Conservation (phyloP, 2,888 invertebrate genomes). For the Amphimallon solstitiale region DNA sequence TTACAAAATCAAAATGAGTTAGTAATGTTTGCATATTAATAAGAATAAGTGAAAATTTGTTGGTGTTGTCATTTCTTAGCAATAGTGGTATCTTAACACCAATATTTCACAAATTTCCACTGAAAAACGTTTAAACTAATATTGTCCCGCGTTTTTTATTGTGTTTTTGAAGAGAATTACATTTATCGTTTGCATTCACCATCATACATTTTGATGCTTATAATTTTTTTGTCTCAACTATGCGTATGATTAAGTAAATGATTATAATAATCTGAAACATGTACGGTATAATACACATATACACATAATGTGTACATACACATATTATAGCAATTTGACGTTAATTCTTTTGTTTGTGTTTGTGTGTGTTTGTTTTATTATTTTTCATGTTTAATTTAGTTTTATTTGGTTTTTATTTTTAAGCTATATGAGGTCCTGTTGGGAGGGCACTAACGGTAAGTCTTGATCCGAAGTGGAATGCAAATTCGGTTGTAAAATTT, state of each 20-base stretch:
- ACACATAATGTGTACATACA: background rate
- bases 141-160: too few species aligned
- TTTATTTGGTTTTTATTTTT: constrained; percentile 18
- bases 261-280: constrained; percentile 33
- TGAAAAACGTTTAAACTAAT: too few species aligned
- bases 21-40: too few species aligned
- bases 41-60: too few species aligned
- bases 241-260: constrained; percentile 31
- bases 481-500: constrained; percentile 69
- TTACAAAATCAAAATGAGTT: too few species aligned
- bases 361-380: constrained; percentile 17
- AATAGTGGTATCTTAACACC: too few species aligned
- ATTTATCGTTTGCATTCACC: too few species aligned
- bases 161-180: too few species aligned
- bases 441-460: constrained; percentile 57
- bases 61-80: too few species aligned
- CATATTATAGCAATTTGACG: constrained; percentile 31
- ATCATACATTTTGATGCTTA: too few species aligned
- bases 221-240: too few species aligned
- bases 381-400: background rate
- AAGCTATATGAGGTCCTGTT: constrained; percentile 51
- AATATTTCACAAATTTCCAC: too few species aligned
- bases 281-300: background rate
- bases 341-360: constrained; percentile 30
- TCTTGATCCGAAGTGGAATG: constrained; percentile 49